Evolutionary conservation across 2,797 vertebrate species (phyloP).

Genomic region (Vireo griseus): DNA sequence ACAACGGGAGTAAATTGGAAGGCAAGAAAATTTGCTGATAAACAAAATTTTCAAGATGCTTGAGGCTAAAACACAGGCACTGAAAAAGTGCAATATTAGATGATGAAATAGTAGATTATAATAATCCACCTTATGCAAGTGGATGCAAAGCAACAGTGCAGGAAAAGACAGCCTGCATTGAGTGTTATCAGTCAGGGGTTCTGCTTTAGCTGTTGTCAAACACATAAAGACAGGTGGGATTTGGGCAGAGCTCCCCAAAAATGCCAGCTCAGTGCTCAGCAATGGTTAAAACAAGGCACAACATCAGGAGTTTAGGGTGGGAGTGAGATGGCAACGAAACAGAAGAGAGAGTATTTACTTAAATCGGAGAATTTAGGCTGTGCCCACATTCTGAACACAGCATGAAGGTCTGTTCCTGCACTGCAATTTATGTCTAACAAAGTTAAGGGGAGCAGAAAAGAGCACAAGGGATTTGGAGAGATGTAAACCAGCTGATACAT

Average conservation of each 20-base stretch:
- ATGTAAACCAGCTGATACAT: neutral
- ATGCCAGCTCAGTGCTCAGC: neutral
- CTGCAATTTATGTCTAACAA: neutral
- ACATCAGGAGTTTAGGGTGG: neutral
- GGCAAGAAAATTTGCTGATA: neutral
- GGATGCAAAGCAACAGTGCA: neutral
- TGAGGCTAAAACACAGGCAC: neutral
- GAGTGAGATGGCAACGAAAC: neutral
- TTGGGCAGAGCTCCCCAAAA: neutral
- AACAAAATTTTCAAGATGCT: neutral
- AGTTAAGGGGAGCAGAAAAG: neutral
- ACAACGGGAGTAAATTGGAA: neutral
- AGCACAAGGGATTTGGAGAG: neutral
- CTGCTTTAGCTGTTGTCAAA: neutral
- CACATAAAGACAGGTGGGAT: neutral
- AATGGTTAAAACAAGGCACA: neutral
- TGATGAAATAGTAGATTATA: neutral
- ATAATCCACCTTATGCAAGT: neutral
- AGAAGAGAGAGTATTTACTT: neutral
- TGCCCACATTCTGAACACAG: neutral
- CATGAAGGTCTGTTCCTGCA: neutral
- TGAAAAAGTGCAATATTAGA: neutral
- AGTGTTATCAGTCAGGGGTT: neutral
- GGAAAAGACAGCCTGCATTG: neutral
- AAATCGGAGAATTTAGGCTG: neutral